phyloP scores from a whole-genome alignment of 2,797 vertebrate genomes.

The Danio choprae region DNA sequence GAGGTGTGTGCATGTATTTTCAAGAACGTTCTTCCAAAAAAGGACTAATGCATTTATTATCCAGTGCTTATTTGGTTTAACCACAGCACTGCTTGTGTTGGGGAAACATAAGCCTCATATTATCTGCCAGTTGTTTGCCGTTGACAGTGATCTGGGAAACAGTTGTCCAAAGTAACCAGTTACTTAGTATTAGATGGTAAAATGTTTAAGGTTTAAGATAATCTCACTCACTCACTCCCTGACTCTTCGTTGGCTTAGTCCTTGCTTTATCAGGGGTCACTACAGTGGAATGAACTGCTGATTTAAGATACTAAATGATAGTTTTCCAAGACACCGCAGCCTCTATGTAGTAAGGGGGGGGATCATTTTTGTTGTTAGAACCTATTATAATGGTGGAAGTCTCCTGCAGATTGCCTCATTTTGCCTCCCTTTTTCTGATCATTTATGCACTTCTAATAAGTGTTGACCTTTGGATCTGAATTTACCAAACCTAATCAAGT shows the following conservation, averaged over 20 bases:
- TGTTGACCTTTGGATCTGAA: background rate
- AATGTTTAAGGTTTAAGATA: background rate
- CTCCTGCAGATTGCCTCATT: background rate
- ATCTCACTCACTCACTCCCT: no score
- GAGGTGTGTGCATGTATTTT: background rate
- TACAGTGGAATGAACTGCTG: no score
- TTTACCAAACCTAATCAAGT: background rate
- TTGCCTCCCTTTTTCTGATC: background rate
- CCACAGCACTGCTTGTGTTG: conserved; percentile 4
- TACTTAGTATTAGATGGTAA: background rate
- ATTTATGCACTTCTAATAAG: background rate
- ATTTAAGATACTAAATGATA: no score
- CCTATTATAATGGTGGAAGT: background rate
- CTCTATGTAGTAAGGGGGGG: background rate
- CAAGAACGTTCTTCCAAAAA: background rate
- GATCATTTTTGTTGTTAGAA: background rate
- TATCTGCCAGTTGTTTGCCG: background rate
- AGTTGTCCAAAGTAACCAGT: background rate
- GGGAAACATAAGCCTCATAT: background rate
- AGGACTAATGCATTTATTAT: background rate
- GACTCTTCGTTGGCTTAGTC: no score
- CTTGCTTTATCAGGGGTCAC: no score
- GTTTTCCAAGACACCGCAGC: background rate
- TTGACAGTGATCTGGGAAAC: background rate
- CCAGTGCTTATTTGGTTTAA: background rate